phyloP scores from a whole-genome alignment of 1,140 invertebrate species.

The Trachymyrmex cornetzi region DNA sequence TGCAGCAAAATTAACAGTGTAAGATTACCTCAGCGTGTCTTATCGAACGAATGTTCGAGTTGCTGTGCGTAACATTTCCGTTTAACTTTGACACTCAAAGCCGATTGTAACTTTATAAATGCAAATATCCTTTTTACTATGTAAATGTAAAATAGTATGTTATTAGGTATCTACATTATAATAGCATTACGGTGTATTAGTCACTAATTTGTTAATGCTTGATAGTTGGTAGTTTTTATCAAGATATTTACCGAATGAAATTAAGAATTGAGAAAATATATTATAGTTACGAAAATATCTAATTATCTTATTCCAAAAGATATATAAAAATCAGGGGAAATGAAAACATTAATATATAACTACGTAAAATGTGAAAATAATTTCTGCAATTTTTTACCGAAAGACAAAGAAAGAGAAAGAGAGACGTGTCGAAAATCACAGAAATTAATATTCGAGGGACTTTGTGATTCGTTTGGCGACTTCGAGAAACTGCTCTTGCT shows the following conservation, averaged over 20 bases:
- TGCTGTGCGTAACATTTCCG: slow-evolving; percentile 7
- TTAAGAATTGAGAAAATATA: not conserved
- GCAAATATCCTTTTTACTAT: not conserved
- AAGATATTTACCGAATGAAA: not conserved
- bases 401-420: not conserved
- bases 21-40: slow-evolving; percentile 18
- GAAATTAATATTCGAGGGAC: slow-evolving; percentile 38
- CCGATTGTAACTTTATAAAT: slow-evolving; percentile 7
- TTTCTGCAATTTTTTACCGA: slow-evolving; percentile 1
- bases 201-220: not conserved
- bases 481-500: slow-evolving; percentile 50
- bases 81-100: slow-evolving; percentile 1
- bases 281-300: no score
- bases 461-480: slow-evolving; percentile 45
- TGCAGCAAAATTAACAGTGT: slow-evolving; percentile 42
- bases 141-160: not conserved
- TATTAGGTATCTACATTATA: not conserved
- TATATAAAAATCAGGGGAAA: not conserved
- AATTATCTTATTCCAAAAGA: not conserved
- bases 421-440: slow-evolving; percentile 20
- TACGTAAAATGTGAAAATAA: not conserved
- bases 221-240: not conserved
- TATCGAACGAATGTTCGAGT: not conserved
- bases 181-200: not conserved
- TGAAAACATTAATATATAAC: not conserved